Evolutionary conservation across 2,113 vertebrate species (phyloP).

Genomic region (Sceloporus tristichus): DNA sequence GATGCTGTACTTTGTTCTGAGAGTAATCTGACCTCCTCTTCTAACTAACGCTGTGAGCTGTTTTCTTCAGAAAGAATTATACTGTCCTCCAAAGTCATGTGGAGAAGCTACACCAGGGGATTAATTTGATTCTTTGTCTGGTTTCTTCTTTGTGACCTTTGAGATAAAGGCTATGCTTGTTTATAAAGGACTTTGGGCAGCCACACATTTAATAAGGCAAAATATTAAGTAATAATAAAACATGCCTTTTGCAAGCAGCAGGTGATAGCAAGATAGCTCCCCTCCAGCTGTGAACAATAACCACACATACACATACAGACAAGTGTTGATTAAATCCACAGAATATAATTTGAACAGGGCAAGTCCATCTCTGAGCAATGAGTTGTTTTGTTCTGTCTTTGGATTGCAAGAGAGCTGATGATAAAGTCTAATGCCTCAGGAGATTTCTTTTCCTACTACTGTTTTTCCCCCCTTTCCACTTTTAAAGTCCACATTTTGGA

Average conservation of each 20-base stretch:
- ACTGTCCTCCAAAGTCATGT: constrained; percentile 16
- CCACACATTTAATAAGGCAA: constrained; percentile 28
- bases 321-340: constrained; percentile 64
- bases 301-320: background rate
- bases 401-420: constrained; percentile 54
- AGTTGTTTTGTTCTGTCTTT: constrained; percentile 52
- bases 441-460: constrained; percentile 44
- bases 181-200: constrained; percentile 45
- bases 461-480: constrained; percentile 12
- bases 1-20: background rate
- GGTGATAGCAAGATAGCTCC: background rate
- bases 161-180: constrained; percentile 1
- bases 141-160: constrained; percentile 37
- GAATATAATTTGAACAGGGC: constrained; percentile 54
- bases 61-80: constrained; percentile 24
- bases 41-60: background rate
- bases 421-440: constrained; percentile 30
- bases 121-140: constrained; percentile 32
- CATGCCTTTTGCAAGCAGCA: background rate
- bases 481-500: constrained; percentile 19
- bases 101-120: constrained; percentile 14
- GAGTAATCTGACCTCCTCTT: background rate
- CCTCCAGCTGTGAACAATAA: constrained; percentile 36
- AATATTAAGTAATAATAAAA: constrained; percentile 19
- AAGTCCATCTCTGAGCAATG: constrained; percentile 50